A percentile compares a stretch with the other conserved stretches of the same genome.
phyloP scores from a whole-genome alignment of 2,888 invertebrate species.

The Amiota minor region DNA sequence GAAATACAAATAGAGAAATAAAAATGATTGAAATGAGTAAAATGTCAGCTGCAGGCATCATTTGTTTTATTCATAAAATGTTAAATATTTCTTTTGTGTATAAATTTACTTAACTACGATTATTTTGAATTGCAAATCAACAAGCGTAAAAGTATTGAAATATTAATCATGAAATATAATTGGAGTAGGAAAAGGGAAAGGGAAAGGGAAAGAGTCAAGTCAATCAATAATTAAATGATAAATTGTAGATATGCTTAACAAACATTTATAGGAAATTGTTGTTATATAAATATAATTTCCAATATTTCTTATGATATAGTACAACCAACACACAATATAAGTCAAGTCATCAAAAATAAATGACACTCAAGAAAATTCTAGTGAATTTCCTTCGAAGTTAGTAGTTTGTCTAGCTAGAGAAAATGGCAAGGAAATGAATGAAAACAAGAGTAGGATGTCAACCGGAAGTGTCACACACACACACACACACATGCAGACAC shows the following conservation, averaged over 20 bases:
- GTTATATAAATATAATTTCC: no score
- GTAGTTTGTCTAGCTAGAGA: no score
- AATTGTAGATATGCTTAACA: no score
- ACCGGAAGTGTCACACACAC: slow-evolving; percentile 27
- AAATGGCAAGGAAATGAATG: no score
- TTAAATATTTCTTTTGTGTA: neutral
- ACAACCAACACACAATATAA: neutral
- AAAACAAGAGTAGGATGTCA: no score
- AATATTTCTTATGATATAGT: no score
- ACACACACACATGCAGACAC: slow-evolving; percentile 9
- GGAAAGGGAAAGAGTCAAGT: no score
- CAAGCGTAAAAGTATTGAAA: neutral
- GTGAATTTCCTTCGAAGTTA: neutral
- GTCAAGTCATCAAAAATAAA: neutral
- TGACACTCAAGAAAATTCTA: neutral
- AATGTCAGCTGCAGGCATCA: neutral
- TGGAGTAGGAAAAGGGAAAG: no score
- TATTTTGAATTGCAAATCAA: neutral
- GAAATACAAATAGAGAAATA: neutral
- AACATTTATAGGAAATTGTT: no score
- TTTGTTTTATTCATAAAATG: neutral
- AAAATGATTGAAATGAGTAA: neutral
- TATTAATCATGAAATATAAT: neutral
- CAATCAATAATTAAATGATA: no score
- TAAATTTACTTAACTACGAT: neutral